These are phyloP conservation scores for Tauraco hartlaubi DNA, from an alignment of 2,797 vertebrate species.

Conservation along the genomic window DNA sequence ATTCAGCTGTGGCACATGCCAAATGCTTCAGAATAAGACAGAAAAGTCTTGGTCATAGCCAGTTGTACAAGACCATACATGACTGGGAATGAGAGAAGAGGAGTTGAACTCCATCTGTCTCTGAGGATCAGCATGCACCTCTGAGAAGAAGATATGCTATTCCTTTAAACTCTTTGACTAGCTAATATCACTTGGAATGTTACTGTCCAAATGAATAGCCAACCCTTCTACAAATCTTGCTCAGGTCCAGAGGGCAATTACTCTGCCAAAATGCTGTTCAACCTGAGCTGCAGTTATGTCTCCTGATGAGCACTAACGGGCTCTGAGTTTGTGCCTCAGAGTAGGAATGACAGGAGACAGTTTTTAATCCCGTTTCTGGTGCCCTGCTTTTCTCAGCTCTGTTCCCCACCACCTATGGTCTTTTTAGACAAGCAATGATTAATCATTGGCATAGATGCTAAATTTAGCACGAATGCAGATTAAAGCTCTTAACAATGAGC, in stretches of 20 bases:
- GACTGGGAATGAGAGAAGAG: neutral
- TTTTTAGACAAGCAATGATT: neutral
- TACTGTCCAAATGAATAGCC: neutral
- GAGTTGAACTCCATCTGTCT: neutral
- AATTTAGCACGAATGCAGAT: neutral
- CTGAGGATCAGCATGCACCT: neutral
- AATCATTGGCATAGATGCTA: neutral
- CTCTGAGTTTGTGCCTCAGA: neutral
- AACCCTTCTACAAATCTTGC: neutral
- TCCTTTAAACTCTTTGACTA: neutral
- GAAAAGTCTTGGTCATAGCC: neutral
- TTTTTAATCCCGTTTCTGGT: neutral
- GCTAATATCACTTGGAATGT: neutral
- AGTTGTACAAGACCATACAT: neutral
- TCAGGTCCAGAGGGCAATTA: neutral
- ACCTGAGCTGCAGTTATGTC: neutral
- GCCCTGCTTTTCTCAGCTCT: neutral
- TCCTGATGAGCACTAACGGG: neutral
- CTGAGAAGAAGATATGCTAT: neutral
- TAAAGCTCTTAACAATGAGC: neutral
- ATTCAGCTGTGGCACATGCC: neutral
- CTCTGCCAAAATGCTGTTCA: neutral
- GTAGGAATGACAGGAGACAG: neutral
- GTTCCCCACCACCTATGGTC: neutral
- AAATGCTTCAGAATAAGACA: neutral